Conservation (phyloP, 2,797 vertebrate species). For the Spondyliosoma cantharus region DNA sequence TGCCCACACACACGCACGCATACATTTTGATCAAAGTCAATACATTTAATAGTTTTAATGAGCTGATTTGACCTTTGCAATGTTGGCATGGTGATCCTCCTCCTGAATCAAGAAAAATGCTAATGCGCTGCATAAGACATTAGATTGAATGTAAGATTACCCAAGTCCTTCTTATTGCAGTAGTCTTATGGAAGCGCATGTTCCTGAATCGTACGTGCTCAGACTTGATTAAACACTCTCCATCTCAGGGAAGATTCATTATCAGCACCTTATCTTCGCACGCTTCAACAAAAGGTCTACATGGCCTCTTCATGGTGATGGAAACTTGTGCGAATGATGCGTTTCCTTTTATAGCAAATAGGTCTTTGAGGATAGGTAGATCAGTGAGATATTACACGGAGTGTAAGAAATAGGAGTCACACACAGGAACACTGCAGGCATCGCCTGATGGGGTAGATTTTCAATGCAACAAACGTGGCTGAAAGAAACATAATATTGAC, state of each 20-base stretch:
- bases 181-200: slow-evolving; percentile 30
- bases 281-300: slow-evolving; percentile 39
- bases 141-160: slow-evolving; percentile 41
- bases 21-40: slow-evolving; percentile 34
- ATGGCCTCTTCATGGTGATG: slow-evolving; percentile 3
- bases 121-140: slow-evolving; percentile 43
- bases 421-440: not conserved
- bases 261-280: slow-evolving; percentile 10
- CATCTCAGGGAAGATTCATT: slow-evolving; percentile 31
- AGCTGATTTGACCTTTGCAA: slow-evolving; percentile 65
- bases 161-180: slow-evolving; percentile 30
- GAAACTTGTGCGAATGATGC: not conserved
- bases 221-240: slow-evolving; percentile 53
- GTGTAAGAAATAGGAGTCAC: not conserved
- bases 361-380: slow-evolving; percentile 2
- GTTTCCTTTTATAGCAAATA: slow-evolving; percentile 18
- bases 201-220: slow-evolving; percentile 11
- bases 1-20: not conserved
- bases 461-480: not conserved
- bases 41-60: slow-evolving; percentile 45
- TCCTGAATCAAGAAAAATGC: slow-evolving; percentile 28
- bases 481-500: not conserved
- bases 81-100: slow-evolving; percentile 53
- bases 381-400: not conserved
- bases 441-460: not conserved